phyloP scores from a whole-genome alignment of 2,113 vertebrate genomes.

The Felis chaus region DNA sequence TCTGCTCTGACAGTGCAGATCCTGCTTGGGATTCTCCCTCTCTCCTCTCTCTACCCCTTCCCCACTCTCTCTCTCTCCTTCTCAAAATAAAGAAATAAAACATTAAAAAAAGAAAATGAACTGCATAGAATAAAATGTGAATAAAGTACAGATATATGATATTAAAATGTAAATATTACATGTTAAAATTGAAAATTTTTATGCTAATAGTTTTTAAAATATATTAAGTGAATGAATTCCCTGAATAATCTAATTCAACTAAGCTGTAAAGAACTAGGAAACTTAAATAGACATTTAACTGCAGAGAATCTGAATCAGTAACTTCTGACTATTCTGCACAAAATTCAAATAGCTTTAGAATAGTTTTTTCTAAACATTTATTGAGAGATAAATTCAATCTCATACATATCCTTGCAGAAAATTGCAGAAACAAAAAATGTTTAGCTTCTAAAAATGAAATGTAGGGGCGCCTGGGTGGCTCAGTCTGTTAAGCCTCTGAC shows the following conservation, averaged over 20 bases:
- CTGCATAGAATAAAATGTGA: not conserved
- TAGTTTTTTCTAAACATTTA: not conserved
- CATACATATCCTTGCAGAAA: not conserved
- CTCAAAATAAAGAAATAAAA: too few relatives aligned
- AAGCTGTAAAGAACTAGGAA: not conserved
- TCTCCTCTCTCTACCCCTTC: too few relatives aligned
- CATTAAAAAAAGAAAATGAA: too few relatives aligned
- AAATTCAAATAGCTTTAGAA: not conserved
- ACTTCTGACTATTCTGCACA: not conserved
- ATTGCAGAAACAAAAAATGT: not conserved
- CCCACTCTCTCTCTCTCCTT: too few relatives aligned
- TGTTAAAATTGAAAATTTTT: not conserved
- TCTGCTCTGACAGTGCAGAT: too few relatives aligned
- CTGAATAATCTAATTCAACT: not conserved
- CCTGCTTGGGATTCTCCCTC: too few relatives aligned
- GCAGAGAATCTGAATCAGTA: not conserved
- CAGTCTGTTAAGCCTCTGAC: too few relatives aligned
- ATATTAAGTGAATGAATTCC: not conserved
- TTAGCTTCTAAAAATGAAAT: not conserved
- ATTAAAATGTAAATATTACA: not conserved
- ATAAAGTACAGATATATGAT: not conserved
- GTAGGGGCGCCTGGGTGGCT: too few relatives aligned
- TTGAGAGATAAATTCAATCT: not conserved
- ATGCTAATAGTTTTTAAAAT: not conserved
- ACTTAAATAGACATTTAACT: not conserved